Evolutionary conservation across 2,888 invertebrate genomes (phyloP), one percentile per base, ranked within the genome.

Genomic region (Orchesellides sinensis): DNA sequence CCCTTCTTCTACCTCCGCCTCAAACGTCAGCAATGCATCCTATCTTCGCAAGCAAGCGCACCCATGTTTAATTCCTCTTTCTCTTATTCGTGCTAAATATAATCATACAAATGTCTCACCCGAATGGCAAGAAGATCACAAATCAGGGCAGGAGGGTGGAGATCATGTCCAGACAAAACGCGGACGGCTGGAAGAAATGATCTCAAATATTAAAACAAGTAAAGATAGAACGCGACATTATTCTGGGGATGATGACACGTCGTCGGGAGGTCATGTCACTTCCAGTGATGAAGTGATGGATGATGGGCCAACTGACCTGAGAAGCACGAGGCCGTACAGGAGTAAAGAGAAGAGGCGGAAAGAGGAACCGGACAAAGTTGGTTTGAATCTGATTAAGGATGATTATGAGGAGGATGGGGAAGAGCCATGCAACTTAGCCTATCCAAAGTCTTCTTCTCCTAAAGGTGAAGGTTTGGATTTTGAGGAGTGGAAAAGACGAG

Each of bases 101-200:
- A 85, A 85, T 65, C 86, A 83, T 21, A 84, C 68, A 29, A 81
- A 85, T 45, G 74, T 66, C 2, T 82, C 75, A 5, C 79, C 82
- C 10, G 83, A 84, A 0, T 66, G 77, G 79, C 84, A 68, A 10
- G 83, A 84, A 14, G 81, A 81, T n/a, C 80, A 77, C 12, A 65
- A 72, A 27, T 14, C 61, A 3, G 74, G 61, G 29, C 65, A 73
- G 10, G 78, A 82, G 14, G 69, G 81, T 4, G 66, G 83, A 3
- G 85, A 84, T 47, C 83, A 86, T 69, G 87, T 88, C 40, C 85
- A 85, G 61, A 86, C 83, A 1, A 88, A 88, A 70, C 29, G 88
- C 23, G 88, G 87, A 3, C 70, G 88, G 6, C 87, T 88, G 10
- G 88, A 88, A 56, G 88, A 88, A 78, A 88, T 88, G 87, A 88